phyloP scores from a whole-genome alignment of 2,888 invertebrate genomes.

The Agrotis puta region DNA sequence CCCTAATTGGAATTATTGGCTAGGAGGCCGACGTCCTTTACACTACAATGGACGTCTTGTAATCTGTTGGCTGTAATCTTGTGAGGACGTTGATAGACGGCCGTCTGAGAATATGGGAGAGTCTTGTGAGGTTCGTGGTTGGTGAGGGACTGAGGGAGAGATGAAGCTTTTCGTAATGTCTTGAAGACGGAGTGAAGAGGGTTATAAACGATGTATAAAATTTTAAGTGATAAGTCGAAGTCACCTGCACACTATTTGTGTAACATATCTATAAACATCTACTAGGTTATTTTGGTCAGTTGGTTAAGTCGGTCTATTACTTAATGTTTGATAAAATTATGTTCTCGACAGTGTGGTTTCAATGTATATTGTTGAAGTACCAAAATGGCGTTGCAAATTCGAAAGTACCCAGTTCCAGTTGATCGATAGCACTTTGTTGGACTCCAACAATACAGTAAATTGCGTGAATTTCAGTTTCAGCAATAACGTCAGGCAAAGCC shows the following conservation, averaged over 20 bases:
- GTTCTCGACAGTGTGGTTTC: too few relatives aligned
- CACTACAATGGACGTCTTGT: slow-evolving; percentile 67
- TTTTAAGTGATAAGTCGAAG: too few relatives aligned
- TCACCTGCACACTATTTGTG: too few relatives aligned
- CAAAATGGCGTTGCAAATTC: too few relatives aligned
- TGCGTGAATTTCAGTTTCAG: background rate
- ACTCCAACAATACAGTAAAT: background rate
- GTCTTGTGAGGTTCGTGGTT: background rate
- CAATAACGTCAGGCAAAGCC: background rate
- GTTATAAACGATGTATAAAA: too few relatives aligned
- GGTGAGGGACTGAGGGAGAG: too few relatives aligned
- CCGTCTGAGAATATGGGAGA: background rate
- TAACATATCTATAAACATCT: too few relatives aligned
- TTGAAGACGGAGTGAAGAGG: background rate
- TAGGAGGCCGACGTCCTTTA: slow-evolving; percentile 53
- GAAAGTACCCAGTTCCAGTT: background rate
- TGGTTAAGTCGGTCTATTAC: too few relatives aligned
- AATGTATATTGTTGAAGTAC: too few relatives aligned
- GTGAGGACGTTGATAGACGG: slow-evolving; percentile 53
- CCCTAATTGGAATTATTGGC: slow-evolving; percentile 84
- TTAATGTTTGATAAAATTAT: too few relatives aligned
- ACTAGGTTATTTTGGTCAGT: too few relatives aligned
- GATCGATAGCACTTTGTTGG: background rate
- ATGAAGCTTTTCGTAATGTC: background rate
- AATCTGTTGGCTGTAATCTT: slow-evolving; percentile 69